Evolutionary conservation across 92 coral and sea anemone species (phyloP).

Genomic region (Meandrina meandrites): DNA sequence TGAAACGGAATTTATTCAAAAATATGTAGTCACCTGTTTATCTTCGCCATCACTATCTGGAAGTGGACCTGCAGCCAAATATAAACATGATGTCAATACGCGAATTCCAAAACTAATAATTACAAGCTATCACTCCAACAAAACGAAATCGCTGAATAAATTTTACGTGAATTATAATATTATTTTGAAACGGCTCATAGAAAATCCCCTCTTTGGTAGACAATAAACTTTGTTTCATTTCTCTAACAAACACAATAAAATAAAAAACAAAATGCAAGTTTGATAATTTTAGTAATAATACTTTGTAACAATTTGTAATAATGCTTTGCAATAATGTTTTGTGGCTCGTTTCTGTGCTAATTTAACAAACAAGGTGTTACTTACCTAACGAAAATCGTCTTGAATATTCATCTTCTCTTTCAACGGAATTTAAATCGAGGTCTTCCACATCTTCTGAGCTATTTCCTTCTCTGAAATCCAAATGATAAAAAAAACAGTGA

Average conservation of each 20-base stretch:
- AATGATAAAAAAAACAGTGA: background rate
- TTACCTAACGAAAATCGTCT: conserved; percentile 47
- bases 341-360: background rate
- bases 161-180: background rate
- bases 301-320: too few species aligned
- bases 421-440: conserved; percentile 52
- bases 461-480: conserved; percentile 63
- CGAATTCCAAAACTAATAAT: background rate
- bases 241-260: background rate
- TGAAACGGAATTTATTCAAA: background rate
- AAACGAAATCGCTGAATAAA: conserved; percentile 5
- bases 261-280: background rate
- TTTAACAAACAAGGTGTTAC: background rate
- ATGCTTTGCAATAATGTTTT: too few species aligned
- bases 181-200: background rate
- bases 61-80: conserved; percentile 39
- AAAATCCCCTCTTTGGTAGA: background rate
- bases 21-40: conserved; percentile 42
- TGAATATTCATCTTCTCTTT: conserved; percentile 21
- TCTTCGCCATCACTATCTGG: conserved; percentile 54
- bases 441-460: conserved; percentile 73
- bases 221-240: background rate
- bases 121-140: background rate
- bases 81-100: conserved; percentile 20
- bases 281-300: too few species aligned